Percentiles rank a stretch among this genome's conserved stretches.
phyloP scores from a whole-genome alignment of 2,113 vertebrate species.

The Acanthisitta chloris region DNA sequence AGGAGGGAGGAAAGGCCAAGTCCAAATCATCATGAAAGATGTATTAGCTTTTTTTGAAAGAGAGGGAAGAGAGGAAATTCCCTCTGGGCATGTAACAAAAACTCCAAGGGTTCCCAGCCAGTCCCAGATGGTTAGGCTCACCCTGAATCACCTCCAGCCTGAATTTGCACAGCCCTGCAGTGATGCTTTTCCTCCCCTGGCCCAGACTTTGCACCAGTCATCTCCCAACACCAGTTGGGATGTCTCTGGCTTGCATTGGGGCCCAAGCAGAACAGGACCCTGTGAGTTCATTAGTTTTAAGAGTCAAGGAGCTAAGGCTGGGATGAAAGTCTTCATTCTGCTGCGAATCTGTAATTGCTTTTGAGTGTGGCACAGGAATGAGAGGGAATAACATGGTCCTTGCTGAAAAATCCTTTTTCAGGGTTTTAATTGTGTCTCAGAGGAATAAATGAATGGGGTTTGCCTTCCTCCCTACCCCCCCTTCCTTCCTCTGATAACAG shows the following conservation, averaged over 20 bases:
- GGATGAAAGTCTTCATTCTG: slow-evolving; percentile 3
- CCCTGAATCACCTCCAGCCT: background rate
- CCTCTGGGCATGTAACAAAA: background rate
- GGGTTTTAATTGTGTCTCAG: slow-evolving; percentile 45
- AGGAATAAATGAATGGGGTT: slow-evolving; percentile 9
- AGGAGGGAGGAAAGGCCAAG: background rate
- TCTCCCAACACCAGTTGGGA: background rate
- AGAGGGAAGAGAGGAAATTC: background rate
- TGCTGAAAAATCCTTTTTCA: background rate
- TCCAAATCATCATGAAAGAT: slow-evolving; percentile 6
- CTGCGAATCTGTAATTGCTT: slow-evolving; percentile 9
- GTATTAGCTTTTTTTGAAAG: background rate
- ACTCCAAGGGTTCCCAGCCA: background rate
- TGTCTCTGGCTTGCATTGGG: background rate
- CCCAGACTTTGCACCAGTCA: background rate
- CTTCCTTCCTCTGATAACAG: slow-evolving; percentile 2
- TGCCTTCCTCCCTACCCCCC: background rate
- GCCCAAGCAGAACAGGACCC: background rate
- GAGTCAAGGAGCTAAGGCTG: slow-evolving; percentile 5
- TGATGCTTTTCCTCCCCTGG: background rate
- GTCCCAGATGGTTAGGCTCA: background rate
- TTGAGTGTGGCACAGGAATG: background rate
- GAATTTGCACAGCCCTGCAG: background rate
- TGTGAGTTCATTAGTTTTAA: background rate
- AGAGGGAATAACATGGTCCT: background rate